phyloP scores from a whole-genome alignment of 2,888 invertebrate species.

The Pyrochroa serraticornis region DNA sequence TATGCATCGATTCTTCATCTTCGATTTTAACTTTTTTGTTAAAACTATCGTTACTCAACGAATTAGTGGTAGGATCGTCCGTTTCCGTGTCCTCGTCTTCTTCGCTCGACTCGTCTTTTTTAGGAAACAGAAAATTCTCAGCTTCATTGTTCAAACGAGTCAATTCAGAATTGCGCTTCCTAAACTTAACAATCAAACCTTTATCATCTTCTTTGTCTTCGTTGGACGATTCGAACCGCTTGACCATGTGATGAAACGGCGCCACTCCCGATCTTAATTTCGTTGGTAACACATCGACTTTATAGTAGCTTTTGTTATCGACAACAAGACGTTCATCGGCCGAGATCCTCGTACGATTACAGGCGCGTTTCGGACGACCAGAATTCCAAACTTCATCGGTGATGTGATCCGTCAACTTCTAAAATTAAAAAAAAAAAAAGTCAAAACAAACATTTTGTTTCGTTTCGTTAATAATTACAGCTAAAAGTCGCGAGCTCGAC shows the following conservation, averaged over 20 bases:
- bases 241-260: constrained; percentile 18
- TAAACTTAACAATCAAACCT: constrained; percentile 65
- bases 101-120: constrained; percentile 62
- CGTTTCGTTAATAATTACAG: constrained; percentile 40
- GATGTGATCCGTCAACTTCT: constrained; percentile 40
- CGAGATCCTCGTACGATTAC: constrained; percentile 52
- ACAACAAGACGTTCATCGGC: constrained; percentile 63
- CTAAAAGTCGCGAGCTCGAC: constrained; percentile 48
- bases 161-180: constrained; percentile 75
- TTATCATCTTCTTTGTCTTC: constrained; percentile 42
- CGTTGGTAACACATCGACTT: constrained; percentile 73
- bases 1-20: constrained; percentile 51
- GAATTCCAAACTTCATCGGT: constrained; percentile 52
- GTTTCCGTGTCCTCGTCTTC: constrained; percentile 58
- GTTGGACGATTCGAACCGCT: constrained; percentile 34
- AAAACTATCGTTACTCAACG: constrained; percentile 6
- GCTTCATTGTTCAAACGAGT: constrained; percentile 82
- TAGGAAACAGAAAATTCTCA: constrained; percentile 85
- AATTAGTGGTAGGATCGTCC: constrained; percentile 51
- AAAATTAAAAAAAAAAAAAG: constrained; percentile 23
- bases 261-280: constrained; percentile 66
- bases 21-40: constrained; percentile 39
- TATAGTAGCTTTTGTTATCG: constrained; percentile 67
- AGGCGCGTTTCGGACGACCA: constrained; percentile 51
- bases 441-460: constrained; percentile 1